Conservation (phyloP, 2,797 vertebrate species). For the Hemibagrus guttatus region DNA sequence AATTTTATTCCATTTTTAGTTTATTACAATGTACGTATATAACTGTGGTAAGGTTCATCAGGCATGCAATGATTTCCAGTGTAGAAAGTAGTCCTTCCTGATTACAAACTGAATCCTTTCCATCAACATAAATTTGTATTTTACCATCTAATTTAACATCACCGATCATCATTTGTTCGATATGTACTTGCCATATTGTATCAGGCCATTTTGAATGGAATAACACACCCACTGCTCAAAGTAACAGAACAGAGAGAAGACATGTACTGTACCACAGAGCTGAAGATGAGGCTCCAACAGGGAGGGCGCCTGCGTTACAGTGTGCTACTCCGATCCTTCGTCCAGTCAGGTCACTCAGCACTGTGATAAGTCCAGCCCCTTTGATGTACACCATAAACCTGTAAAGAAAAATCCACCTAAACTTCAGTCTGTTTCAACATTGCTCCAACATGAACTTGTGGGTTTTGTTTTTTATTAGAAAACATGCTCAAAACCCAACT, state of each 20-base stretch:
- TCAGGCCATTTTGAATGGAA: constrained; percentile 45
- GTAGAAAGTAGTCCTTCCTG: not conserved
- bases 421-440: constrained; percentile 50
- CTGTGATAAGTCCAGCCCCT: constrained; percentile 53
- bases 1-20: not conserved
- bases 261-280: constrained; percentile 71
- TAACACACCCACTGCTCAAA: constrained; percentile 29
- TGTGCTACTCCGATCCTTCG: constrained; percentile 59
- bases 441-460: constrained; percentile 56
- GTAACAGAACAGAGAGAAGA: constrained; percentile 44
- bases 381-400: constrained; percentile 37
- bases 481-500: constrained; percentile 50
- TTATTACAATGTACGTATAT: not conserved
- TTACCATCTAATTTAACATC: not conserved
- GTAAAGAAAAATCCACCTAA: constrained; percentile 21
- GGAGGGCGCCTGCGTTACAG: constrained; percentile 56
- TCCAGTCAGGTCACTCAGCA: constrained; percentile 56
- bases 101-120: not conserved
- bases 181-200: constrained; percentile 11
- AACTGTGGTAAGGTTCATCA: not conserved
- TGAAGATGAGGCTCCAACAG: constrained; percentile 61
- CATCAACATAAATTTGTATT: not conserved
- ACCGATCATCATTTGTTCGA: not conserved
- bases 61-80: not conserved
- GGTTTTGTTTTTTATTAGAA: constrained; percentile 47